These are phyloP conservation scores for Tachysurus fulvidraco DNA, from an alignment of 2,113 vertebrate species.

Conservation along the genomic window DNA sequence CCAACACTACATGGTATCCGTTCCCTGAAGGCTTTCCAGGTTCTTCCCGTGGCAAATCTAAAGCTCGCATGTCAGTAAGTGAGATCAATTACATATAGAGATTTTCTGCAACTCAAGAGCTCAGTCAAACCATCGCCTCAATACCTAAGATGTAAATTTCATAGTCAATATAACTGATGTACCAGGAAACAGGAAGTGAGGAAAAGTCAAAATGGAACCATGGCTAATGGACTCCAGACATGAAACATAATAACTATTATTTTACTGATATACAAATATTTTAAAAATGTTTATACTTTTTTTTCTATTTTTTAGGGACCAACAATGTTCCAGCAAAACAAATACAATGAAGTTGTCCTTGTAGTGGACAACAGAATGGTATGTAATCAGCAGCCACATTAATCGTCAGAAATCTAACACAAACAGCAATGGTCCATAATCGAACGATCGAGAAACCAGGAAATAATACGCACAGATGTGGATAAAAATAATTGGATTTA, in stretches of 20 bases:
- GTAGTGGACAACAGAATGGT: slow-evolving; percentile 72
- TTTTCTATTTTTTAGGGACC: slow-evolving; percentile 54
- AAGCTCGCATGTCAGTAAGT: slow-evolving; percentile 10
- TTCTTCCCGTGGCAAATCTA: not conserved
- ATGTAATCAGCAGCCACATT: slow-evolving; percentile 17
- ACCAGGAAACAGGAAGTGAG: not conserved
- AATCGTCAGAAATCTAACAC: not conserved
- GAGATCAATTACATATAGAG: not conserved
- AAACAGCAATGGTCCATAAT: not conserved
- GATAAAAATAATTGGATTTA: not conserved
- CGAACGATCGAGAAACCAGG: not conserved
- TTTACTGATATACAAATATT: not conserved
- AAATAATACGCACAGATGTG: not conserved
- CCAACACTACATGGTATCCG: not conserved
- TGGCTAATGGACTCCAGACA: not conserved
- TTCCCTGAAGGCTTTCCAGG: slow-evolving; percentile 1
- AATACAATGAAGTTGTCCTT: slow-evolving; percentile 71
- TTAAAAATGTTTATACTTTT: not conserved
- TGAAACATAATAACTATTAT: not conserved
- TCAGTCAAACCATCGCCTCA: not conserved
- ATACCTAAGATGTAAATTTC: no score
- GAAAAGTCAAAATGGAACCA: not conserved
- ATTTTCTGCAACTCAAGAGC: not conserved
- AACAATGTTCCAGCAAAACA: slow-evolving; percentile 62
- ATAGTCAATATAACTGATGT: not conserved